Conservation (phyloP, 2,888 invertebrate genomes). For the Ecliptopera silaceata region DNA sequence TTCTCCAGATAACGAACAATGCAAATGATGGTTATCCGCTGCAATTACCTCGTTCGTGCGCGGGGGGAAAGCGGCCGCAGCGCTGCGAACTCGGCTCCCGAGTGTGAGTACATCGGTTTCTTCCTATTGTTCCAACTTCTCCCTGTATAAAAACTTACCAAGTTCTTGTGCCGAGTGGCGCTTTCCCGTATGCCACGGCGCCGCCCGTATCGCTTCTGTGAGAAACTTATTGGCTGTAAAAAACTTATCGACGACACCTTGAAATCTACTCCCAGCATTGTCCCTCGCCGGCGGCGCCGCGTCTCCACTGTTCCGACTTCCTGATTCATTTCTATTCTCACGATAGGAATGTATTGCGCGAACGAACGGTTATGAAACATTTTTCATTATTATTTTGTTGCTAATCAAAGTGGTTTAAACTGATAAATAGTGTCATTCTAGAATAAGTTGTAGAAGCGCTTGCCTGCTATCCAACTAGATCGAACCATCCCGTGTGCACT, state of each 20-base stretch:
- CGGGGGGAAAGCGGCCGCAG: conserved; percentile 72
- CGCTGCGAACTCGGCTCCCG: conserved; percentile 58
- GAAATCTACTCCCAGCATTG: conserved; percentile 54
- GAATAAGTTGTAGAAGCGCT: conserved; percentile 8
- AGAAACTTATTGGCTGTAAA: conserved; percentile 47
- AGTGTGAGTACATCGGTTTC: conserved; percentile 73
- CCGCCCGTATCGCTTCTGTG: conserved; percentile 39
- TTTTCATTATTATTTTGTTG: neutral
- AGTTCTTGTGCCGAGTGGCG: conserved; percentile 51
- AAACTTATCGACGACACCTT: conserved; percentile 49
- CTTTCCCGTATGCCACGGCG: conserved; percentile 62
- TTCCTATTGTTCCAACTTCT: conserved; percentile 71
- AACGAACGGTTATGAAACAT: conserved; percentile 1
- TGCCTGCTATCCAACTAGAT: conserved; percentile 2
- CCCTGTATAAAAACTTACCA: conserved; percentile 54
- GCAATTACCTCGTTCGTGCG: conserved; percentile 64
- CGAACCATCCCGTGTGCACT: conserved; percentile 35
- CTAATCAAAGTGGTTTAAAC: neutral
- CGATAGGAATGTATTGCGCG: conserved; percentile 19
- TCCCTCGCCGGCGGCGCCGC: conserved; percentile 28
- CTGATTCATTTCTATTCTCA: conserved; percentile 31
- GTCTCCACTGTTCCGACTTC: conserved; percentile 33
- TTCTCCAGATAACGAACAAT: conserved; percentile 75
- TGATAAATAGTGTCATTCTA: conserved; percentile 19
- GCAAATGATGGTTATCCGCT: conserved; percentile 77